Conservation (phyloP, 2,888 invertebrate species). For the Ramazzottius varieornatus region DNA sequence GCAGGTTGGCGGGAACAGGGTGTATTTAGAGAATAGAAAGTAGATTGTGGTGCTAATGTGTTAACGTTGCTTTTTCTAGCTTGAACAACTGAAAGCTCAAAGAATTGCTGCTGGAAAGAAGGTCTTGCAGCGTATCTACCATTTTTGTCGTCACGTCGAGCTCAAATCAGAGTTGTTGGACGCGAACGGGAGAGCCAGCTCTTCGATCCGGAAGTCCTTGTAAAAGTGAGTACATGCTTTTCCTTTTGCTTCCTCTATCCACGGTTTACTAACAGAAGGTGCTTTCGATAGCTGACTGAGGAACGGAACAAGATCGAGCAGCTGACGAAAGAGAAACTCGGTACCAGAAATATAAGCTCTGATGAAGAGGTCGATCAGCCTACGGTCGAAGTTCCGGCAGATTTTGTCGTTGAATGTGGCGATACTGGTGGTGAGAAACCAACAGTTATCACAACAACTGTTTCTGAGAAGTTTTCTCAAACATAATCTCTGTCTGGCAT, state of each 20-base stretch:
- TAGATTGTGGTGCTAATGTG: no score
- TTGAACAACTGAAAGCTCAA: background rate
- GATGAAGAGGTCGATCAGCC: no score
- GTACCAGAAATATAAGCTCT: background rate
- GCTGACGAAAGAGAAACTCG: background rate
- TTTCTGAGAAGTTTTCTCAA: no score
- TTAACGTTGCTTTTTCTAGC: background rate
- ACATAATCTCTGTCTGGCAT: no score
- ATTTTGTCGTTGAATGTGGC: background rate
- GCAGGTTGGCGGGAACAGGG: no score
- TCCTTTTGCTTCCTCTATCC: no score
- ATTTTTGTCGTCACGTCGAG: background rate
- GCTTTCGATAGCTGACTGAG: background rate
- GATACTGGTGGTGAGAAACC: background rate
- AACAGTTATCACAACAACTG: no score
- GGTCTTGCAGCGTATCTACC: background rate
- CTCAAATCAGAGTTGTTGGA: background rate
- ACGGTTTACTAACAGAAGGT: background rate
- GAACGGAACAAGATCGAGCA: background rate
- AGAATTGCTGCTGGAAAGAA: background rate
- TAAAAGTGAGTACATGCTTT: no score
- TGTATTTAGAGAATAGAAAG: no score
- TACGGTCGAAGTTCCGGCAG: no score
- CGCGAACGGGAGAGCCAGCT: background rate
- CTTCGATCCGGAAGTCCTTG: background rate